These are phyloP conservation scores for Synanthedon vespiformis DNA, from an alignment of 2,888 invertebrate species.

Conservation along the genomic window DNA sequence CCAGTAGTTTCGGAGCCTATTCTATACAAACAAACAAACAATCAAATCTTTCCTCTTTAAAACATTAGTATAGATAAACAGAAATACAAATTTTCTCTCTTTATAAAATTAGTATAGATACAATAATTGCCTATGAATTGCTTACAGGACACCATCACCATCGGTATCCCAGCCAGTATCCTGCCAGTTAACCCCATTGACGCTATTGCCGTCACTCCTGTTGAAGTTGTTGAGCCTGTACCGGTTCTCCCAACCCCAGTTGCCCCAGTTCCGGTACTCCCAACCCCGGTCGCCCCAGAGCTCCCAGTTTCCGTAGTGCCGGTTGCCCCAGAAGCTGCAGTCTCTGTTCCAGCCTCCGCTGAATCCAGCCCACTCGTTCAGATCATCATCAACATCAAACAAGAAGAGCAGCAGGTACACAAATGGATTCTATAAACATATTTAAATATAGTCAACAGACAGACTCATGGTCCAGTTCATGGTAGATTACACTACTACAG, in stretches of 20 bases:
- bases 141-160: conserved; percentile 18
- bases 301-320: not conserved
- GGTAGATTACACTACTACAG: no score
- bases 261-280: no score
- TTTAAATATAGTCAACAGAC: no score
- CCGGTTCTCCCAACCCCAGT: not conserved
- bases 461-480: no score
- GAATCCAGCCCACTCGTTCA: conserved; percentile 35
- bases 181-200: conserved; percentile 11
- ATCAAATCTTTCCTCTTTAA: no score
- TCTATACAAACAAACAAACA: no score
- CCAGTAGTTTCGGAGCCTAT: no score
- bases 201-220: conserved; percentile 3
- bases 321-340: conserved; percentile 1
- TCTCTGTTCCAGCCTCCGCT: conserved; percentile 13
- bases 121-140: conserved; percentile 4
- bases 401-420: conserved; percentile 4
- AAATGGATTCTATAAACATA: no score
- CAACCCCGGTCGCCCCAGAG: not conserved
- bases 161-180: conserved; percentile 12
- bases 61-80: no score
- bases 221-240: not conserved
- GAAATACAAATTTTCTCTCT: no score
- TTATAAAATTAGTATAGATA: no score
- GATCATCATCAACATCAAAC: conserved; percentile 30